A percentile compares a stretch with the other conserved stretches of the same genome.
Evolutionary conservation across 2,888 invertebrate genomes (phyloP).

Genomic region (Campopleginae sp.): DNA sequence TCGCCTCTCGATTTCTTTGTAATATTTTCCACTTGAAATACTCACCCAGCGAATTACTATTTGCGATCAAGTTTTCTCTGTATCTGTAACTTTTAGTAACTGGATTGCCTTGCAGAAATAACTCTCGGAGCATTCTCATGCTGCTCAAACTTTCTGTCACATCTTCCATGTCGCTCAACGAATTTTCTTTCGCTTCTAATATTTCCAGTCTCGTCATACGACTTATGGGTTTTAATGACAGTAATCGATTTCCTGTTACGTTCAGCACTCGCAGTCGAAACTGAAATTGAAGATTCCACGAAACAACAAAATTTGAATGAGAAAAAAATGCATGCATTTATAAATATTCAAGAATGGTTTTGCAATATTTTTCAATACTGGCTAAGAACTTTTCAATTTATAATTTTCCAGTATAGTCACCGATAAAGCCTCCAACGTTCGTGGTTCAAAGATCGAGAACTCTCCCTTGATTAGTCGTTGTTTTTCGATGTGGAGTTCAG

Average conservation of each 20-base stretch:
- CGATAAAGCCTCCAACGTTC: conserved; percentile 86
- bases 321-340: not conserved
- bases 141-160: conserved; percentile 86
- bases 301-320: not conserved
- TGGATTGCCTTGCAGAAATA: conserved; percentile 88
- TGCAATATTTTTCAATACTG: not conserved
- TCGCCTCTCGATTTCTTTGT: not conserved
- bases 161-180: conserved; percentile 85
- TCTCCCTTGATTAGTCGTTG: conserved; percentile 87
- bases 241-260: conserved; percentile 88
- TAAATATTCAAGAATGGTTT: not conserved
- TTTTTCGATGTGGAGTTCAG: conserved; percentile 89
- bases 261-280: conserved; percentile 86
- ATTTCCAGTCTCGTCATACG: conserved; percentile 85
- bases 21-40: not conserved
- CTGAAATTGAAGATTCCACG: conserved; percentile 81
- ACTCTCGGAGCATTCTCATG: conserved; percentile 86
- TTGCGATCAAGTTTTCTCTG: conserved; percentile 88
- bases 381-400: not conserved
- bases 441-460: conserved; percentile 88
- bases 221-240: conserved; percentile 85
- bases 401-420: conserved; percentile 82
- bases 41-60: conserved; percentile 87
- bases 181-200: conserved; percentile 87
- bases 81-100: conserved; percentile 88